These are phyloP conservation scores for Luidia sarsii DNA, from an alignment of 53 echinoderm and acorn worm species.

Conservation along the genomic window DNA sequence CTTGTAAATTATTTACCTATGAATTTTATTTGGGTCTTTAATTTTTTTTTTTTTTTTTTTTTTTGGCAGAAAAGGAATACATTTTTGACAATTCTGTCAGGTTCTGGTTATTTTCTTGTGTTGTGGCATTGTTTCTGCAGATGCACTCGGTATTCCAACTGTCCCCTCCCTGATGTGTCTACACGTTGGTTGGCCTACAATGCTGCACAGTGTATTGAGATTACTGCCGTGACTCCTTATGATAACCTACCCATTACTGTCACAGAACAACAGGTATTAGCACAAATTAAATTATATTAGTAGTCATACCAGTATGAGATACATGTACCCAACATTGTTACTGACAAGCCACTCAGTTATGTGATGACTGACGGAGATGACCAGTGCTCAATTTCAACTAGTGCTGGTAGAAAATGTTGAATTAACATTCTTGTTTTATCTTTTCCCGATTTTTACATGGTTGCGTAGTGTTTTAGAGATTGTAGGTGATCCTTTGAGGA, in stretches of 20 bases:
- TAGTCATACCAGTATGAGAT: not conserved
- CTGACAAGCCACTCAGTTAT: not conserved
- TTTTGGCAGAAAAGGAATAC: too few species aligned
- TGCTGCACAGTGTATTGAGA: constrained; percentile 59
- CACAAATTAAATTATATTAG: too few species aligned
- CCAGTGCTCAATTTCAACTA: too few species aligned
- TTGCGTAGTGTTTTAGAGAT: too few species aligned
- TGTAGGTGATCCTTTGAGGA: too few species aligned
- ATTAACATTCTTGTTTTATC: too few species aligned
- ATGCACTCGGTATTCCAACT: constrained; percentile 66
- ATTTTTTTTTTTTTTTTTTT: not conserved
- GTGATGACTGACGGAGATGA: too few species aligned
- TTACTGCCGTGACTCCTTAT: constrained; percentile 39
- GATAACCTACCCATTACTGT: constrained; percentile 12
- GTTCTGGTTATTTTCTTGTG: too few species aligned
- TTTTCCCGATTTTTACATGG: not conserved
- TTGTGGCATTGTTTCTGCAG: constrained; percentile 37
- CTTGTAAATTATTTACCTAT: too few species aligned
- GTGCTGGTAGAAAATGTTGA: too few species aligned
- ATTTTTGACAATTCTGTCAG: too few species aligned
- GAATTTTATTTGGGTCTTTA: not conserved
- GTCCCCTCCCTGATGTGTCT: constrained; percentile 33
- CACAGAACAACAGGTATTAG: constrained; percentile 45
- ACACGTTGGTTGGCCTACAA: constrained; percentile 73
- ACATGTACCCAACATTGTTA: too few species aligned